These are phyloP conservation scores for Heterodera carotae DNA, from an alignment of 1,140 invertebrate species.

Conservation along the genomic window DNA sequence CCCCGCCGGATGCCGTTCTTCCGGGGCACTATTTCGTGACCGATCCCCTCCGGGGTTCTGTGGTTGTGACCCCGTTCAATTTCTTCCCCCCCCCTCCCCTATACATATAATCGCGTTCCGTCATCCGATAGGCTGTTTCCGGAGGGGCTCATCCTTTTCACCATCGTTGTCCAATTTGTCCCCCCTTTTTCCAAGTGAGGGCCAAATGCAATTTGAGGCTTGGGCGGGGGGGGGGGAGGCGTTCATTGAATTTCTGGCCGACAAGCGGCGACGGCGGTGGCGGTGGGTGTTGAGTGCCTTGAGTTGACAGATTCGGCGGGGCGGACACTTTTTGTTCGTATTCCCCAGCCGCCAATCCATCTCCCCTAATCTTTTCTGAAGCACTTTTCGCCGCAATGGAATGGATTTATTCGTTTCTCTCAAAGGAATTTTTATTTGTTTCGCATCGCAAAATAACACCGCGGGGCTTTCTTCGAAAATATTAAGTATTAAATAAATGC, in stretches of 20 bases:
- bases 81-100: too few species aligned
- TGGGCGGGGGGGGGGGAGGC: neutral
- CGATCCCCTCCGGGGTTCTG: neutral
- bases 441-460: neutral
- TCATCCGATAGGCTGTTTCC: neutral
- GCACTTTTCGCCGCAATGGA: neutral
- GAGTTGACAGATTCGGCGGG: constrained; percentile 1
- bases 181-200: neutral
- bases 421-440: neutral
- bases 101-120: too few species aligned
- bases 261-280: too few species aligned
- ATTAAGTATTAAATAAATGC: too few species aligned
- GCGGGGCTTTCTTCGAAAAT: neutral
- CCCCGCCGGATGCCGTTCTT: neutral
- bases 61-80: neutral
- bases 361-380: neutral
- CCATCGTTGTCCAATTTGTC: neutral
- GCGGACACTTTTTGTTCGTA: neutral
- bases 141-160: neutral
- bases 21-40: neutral
- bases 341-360: neutral
- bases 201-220: constrained; percentile 2
- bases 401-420: neutral
- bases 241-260: neutral
- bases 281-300: neutral